These are phyloP conservation scores for Calcarius lapponicus DNA, from an alignment of 2,797 vertebrate species.

Conservation along the genomic window DNA sequence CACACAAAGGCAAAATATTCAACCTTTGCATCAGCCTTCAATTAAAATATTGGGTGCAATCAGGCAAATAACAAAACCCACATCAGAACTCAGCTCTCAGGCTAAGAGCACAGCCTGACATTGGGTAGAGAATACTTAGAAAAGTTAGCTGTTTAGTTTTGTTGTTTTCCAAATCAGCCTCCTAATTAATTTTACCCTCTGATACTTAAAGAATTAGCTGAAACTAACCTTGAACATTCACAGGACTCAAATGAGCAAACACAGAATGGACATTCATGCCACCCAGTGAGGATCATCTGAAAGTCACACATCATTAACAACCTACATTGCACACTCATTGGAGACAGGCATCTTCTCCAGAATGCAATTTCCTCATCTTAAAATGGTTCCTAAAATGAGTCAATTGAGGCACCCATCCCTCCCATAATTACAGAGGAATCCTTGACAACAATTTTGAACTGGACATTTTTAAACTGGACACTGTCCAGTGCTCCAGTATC, in stretches of 20 bases:
- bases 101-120: not conserved
- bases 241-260: not conserved
- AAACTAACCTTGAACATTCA: not conserved
- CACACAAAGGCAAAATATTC: not conserved
- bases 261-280: not conserved
- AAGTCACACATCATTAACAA: not conserved
- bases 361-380: not conserved
- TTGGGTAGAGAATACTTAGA: not conserved
- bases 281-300: not conserved
- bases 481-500: not conserved
- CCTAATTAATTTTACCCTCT: not conserved
- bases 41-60: fast-evolving
- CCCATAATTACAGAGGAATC: not conserved
- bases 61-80: not conserved
- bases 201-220: not conserved
- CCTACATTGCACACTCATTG: not conserved
- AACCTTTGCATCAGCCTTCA: not conserved
- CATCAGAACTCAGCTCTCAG: not conserved
- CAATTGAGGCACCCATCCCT: not conserved
- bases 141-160: not conserved
- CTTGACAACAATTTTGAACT: not conserved
- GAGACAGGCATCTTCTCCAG: not conserved
- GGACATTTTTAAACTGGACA: not conserved
- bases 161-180: not conserved
- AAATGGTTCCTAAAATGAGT: not conserved